Evolutionary conservation across 2,888 invertebrate species (phyloP).

Genomic region (Pandemis heparana): DNA sequence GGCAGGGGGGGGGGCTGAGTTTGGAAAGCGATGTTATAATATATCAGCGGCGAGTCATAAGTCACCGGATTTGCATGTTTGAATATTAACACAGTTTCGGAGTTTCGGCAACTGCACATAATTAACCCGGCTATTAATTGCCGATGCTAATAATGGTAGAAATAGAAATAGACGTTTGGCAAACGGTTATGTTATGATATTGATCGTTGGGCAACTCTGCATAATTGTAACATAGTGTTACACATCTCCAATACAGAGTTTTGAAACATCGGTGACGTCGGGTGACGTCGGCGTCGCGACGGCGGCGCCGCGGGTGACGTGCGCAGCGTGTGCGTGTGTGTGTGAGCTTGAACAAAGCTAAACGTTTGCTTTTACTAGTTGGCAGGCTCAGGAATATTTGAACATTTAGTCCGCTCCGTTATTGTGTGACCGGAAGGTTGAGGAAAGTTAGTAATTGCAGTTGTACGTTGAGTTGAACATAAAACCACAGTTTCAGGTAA

Average conservation of each 20-base stretch:
- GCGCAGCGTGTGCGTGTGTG: background rate
- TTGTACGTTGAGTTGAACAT: no score
- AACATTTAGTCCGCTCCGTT: no score
- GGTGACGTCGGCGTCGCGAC: background rate
- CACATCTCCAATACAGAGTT: background rate
- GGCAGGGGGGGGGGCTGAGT: background rate
- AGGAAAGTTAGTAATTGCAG: no score
- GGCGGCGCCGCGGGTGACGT: background rate
- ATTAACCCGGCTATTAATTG: background rate
- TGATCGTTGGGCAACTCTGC: constrained; percentile 18
- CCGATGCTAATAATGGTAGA: constrained; percentile 1
- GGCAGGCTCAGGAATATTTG: no score
- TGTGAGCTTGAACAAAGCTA: no score
- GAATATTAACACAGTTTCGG: constrained; percentile 8
- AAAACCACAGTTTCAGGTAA: no score
- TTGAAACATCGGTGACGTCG: background rate
- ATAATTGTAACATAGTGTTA: constrained; percentile 1
- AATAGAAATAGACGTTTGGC: constrained; percentile 21
- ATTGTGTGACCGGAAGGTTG: no score
- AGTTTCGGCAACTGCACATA: background rate
- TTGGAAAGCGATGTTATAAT: constrained; percentile 22
- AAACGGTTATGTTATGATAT: constrained; percentile 11
- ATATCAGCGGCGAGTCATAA: constrained; percentile 13
- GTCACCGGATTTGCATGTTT: constrained; percentile 3
- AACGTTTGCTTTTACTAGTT: no score